Base-by-base conservation (phyloP, 2,888 invertebrate genomes). In the Drosophila anceps region DNA sequence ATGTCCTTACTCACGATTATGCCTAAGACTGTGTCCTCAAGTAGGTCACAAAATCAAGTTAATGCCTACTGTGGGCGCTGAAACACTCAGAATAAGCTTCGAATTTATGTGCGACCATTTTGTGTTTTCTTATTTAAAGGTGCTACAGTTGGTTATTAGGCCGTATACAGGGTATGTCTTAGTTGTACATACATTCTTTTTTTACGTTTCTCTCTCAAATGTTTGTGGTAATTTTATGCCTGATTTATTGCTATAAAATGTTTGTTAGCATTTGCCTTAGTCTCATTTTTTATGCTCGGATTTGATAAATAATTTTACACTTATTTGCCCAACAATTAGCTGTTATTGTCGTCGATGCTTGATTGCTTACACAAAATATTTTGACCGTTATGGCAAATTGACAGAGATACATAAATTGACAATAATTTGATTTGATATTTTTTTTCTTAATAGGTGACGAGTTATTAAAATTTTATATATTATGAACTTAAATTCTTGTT, bases 51-150 rank as follows among this genome's bases (percentile, higher is more conserved):
- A 70, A 88, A 84, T 88, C 90, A 87, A 88, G 82, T 85, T 85
- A 90, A 88, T 80, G 76, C 88, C 78, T 88, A 73, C 90, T 86
- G 81, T 70, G 84, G 85, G 74, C 76, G 74, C 57, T 63, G 69
- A 69, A 73, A 55, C 62, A 67, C 60, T 58, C 60, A 60, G 73
- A 74, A 66, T 78, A 88, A 89, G 82, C 78, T 61, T 51, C 51
- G 67, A 80, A 87, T 90, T 90, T 84, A 87, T 90, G 71, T 62
- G 62, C 51, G 24, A 50, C 69, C 55, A 70, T 78, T 74, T 69
- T 54, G 35, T 48, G 57, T 24, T 54, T 53, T 68, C 18, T 7
- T 50, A 33, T 13, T 13, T 54, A 5, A 10, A 54, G 57, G 37
- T 54, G 60, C 44, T 55, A 51, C 15, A 24, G 33, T 46, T 39